These are phyloP conservation scores for Portunus trituberculatus DNA, from an alignment of 1,140 invertebrate species.

Conservation along the genomic window DNA sequence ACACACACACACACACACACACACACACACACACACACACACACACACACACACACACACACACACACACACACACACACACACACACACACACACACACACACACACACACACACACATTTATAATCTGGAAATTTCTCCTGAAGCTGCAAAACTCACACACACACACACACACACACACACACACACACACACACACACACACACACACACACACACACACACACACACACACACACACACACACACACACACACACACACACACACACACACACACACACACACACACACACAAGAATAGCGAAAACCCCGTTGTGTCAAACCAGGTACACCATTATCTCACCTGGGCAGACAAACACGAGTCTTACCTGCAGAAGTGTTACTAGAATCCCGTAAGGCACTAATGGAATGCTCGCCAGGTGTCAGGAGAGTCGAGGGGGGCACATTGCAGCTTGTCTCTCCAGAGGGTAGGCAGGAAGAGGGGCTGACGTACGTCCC, in stretches of 20 bases:
- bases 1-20: too few relatives aligned
- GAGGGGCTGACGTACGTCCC: not conserved
- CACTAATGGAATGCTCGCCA: not conserved
- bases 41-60: too few relatives aligned
- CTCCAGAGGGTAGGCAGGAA: not conserved
- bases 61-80: not conserved
- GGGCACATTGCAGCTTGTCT: not conserved
- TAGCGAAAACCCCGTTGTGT: not conserved
- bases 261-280: constrained; percentile 24
- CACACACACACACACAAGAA: not conserved
- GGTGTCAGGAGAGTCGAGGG: not conserved
- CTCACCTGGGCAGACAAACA: not conserved
- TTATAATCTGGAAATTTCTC: not conserved
- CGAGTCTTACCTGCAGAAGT: not conserved
- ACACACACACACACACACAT: not conserved
- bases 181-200: not conserved
- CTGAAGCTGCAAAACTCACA: not conserved
- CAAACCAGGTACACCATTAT: not conserved
- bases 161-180: constrained; percentile 27
- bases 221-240: constrained; percentile 47
- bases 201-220: constrained; percentile 13
- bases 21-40: too few relatives aligned
- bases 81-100: constrained; percentile 10
- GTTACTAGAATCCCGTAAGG: not conserved
- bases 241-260: constrained; percentile 28